phyloP scores from a whole-genome alignment of 2,888 invertebrate species.

The Seira musarum region DNA sequence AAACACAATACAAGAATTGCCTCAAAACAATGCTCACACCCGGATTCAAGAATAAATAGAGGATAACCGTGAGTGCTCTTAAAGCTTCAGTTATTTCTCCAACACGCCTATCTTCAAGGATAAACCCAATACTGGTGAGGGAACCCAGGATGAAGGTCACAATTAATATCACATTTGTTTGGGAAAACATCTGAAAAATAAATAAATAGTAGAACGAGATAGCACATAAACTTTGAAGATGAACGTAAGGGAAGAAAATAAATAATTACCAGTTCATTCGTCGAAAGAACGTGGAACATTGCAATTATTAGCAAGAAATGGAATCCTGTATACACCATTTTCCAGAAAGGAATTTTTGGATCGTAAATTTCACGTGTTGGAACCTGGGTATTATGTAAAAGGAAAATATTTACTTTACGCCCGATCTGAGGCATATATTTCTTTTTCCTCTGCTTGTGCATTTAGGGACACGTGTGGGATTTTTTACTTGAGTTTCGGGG shows the following conservation, averaged over 20 bases:
- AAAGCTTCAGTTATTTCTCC: slow-evolving; percentile 56
- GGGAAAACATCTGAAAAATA: slow-evolving; percentile 77
- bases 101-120: slow-evolving; percentile 73
- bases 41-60: slow-evolving; percentile 36
- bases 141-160: slow-evolving; percentile 80
- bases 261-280: slow-evolving; percentile 76
- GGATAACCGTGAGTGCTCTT: slow-evolving; percentile 32
- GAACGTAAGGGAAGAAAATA: neutral
- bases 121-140: slow-evolving; percentile 80
- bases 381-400: slow-evolving; percentile 76
- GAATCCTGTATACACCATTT: slow-evolving; percentile 78
- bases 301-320: slow-evolving; percentile 81
- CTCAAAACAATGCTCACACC: slow-evolving; percentile 22
- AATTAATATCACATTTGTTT: slow-evolving; percentile 76
- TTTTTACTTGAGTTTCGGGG: too few species aligned
- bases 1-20: slow-evolving; percentile 40
- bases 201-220: neutral
- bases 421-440: too few species aligned
- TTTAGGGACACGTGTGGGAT: too few species aligned
- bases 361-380: slow-evolving; percentile 80
- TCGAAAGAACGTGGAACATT: slow-evolving; percentile 79
- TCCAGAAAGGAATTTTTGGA: slow-evolving; percentile 79
- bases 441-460: too few species aligned
- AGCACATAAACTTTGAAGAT: neutral
- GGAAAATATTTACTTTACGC: slow-evolving; percentile 9